Evolutionary conservation across 2,888 invertebrate species (phyloP), one percentile per base, ranked within the genome.

Genomic region (Heliconius ethilla): DNA sequence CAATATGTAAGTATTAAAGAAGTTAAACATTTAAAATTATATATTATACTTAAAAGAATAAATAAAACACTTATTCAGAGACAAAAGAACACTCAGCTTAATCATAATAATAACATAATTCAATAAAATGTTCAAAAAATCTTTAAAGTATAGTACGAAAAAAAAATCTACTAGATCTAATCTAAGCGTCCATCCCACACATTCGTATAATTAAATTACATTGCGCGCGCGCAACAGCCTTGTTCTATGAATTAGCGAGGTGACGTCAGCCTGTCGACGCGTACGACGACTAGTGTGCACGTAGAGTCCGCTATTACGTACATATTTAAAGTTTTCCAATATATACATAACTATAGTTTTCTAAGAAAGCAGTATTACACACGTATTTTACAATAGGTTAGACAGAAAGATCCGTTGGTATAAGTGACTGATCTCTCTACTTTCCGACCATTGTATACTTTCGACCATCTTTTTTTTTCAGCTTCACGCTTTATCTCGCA

Each of bases 181-280:
- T 45, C 65, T 70, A 33, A 75, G 70, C 65, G 73, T 74, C 40
- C 70, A 66, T 40, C 69, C 62, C 29, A 78, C 78, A 75, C 70
- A 70, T 51, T 59, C 72, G 70, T 66, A 75, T 75, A 33, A 75
- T 77, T 51, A 51, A 18, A 51, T 51, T 74, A 59, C 37, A 25
- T 55, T 73, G 78, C 76, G 76, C 69, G 76, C 69, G 70, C 73
- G 75, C 74, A 77, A 77, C 62, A 55, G 70, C 74, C 76, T 76
- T 70, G 78, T 80, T 80, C 80, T 80, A 70, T 80, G 80, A 80
- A 80, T 76, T 70, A 51, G 70, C 59, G 51, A 29, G 76, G 59
- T 80, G 80, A 80, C 80, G 80, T 80, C 75, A 76, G 10, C 51
- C 29, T 63, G 27, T 63, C 62, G 62, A 33, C 76, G 73, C 69